Conservation (phyloP, 2,113 vertebrate genomes). For the Peromyscus maniculatus region DNA sequence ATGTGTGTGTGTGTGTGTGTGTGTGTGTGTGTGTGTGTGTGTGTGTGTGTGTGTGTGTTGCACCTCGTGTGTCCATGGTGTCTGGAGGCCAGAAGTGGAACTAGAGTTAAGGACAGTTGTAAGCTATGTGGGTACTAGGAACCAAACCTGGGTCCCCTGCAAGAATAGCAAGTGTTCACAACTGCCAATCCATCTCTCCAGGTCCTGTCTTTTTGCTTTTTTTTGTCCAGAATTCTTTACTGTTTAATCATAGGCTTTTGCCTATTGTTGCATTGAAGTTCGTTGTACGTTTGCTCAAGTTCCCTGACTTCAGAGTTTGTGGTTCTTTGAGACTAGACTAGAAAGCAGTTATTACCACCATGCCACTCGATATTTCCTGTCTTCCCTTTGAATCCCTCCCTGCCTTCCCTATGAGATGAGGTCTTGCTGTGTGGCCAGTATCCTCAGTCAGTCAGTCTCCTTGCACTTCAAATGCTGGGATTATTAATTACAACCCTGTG, state of each 20-base stretch:
- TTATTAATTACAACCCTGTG: neutral
- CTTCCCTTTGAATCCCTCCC: neutral
- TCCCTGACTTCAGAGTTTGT: conserved; percentile 11
- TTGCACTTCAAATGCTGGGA: neutral
- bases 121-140: neutral
- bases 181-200: neutral
- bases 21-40: neutral
- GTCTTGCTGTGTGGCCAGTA: neutral
- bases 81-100: neutral
- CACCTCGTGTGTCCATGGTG: neutral
- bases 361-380: neutral
- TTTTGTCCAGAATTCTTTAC: neutral
- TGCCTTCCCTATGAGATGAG: neutral
- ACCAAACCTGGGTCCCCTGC: neutral
- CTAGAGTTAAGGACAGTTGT: neutral
- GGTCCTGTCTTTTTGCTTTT: neutral
- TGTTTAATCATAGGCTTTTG: conserved; percentile 29
- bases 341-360: neutral
- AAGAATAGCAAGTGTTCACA: neutral
- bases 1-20: neutral
- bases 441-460: neutral
- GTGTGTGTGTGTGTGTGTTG: neutral
- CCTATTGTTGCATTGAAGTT: neutral
- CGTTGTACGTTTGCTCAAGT: neutral
- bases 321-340: neutral